These are phyloP conservation scores for Netelia melanura DNA, from an alignment of 2,888 invertebrate genomes.

Conservation along the genomic window DNA sequence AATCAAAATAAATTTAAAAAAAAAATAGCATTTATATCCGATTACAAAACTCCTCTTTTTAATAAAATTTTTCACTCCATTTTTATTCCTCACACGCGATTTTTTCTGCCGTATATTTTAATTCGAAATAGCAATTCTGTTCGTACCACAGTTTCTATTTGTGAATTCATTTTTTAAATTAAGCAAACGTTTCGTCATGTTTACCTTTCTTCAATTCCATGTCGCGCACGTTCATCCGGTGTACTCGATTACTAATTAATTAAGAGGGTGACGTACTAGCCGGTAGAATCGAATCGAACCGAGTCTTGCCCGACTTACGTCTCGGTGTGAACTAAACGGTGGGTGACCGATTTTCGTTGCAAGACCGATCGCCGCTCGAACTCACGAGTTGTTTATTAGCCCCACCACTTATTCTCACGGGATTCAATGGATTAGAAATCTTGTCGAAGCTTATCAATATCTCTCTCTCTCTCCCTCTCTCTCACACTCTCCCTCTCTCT, in stretches of 20 bases:
- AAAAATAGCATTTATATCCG: no score
- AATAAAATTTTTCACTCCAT: no score
- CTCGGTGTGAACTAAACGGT: slow-evolving; percentile 30
- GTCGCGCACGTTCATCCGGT: neutral
- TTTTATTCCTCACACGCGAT: no score
- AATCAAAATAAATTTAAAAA: no score
- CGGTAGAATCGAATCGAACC: no score
- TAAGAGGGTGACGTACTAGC: neutral
- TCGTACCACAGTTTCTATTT: no score
- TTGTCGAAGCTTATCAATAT: neutral
- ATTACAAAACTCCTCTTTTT: no score
- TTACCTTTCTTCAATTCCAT: slow-evolving; percentile 42
- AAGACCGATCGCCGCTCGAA: neutral
- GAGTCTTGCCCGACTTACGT: slow-evolving; percentile 18
- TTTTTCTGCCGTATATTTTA: no score
- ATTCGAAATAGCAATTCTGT: no score
- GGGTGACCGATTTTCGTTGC: neutral
- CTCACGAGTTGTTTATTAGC: slow-evolving; percentile 24
- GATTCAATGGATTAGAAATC: neutral
- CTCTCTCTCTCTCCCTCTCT: no score
- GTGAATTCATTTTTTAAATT: neutral
- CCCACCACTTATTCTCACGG: slow-evolving; percentile 24
- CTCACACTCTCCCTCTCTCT: no score
- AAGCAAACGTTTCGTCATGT: neutral
- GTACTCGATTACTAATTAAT: slow-evolving; percentile 1